Conservation (phyloP, 1,140 invertebrate species). For the Tetragnatha versicolor region DNA sequence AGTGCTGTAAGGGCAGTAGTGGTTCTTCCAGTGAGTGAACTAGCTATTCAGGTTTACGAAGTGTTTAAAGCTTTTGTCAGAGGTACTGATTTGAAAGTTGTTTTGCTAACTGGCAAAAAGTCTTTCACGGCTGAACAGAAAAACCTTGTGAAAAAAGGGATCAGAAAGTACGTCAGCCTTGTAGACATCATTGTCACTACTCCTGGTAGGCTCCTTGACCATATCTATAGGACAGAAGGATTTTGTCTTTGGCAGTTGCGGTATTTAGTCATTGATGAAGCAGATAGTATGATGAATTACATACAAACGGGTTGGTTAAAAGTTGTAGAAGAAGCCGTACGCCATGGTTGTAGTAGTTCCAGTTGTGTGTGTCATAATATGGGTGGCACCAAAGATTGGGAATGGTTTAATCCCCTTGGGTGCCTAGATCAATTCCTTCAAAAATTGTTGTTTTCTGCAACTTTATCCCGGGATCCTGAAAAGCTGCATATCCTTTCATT, state of each 20-base stretch:
- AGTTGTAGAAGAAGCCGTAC: constrained; percentile 67
- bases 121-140: constrained; percentile 79
- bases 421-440: constrained; percentile 70
- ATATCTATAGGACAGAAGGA: constrained; percentile 85
- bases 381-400: no score
- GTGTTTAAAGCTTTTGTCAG: constrained; percentile 74
- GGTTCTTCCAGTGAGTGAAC: constrained; percentile 88
- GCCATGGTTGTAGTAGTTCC: constrained; percentile 2
- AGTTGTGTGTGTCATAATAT: constrained; percentile 35
- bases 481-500: constrained; percentile 85
- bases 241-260: constrained; percentile 80
- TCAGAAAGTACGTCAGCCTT: constrained; percentile 55
- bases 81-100: constrained; percentile 76
- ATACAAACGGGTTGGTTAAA: constrained; percentile 89
- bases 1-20: constrained; percentile 81
- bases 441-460: constrained; percentile 95
- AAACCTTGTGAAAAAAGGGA: constrained; percentile 73
- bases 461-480: constrained; percentile 94
- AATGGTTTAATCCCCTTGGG: no score
- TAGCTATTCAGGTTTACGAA: constrained; percentile 81
- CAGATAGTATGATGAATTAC: constrained; percentile 90
- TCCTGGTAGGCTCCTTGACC: constrained; percentile 90
- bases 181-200: constrained; percentile 93
- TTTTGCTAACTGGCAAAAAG: constrained; percentile 75
- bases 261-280: constrained; percentile 90